Evolutionary conservation across 2,888 invertebrate species (phyloP), one percentile per base, ranked within the genome.

Genomic region (Oligia latruncula): DNA sequence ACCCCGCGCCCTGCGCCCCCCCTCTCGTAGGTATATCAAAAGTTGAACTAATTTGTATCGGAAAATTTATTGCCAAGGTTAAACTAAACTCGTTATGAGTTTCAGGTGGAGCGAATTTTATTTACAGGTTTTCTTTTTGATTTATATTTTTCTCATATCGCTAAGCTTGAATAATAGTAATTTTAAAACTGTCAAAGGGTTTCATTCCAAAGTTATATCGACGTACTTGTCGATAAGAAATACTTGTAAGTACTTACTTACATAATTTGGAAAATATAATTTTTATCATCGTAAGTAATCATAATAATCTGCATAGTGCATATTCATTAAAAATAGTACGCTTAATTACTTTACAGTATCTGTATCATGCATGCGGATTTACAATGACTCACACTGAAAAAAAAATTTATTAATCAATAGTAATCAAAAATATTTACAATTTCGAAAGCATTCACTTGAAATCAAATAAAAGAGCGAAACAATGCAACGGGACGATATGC

Each of bases 81-180:
- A 95, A 93, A 95, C 93, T 94, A 95, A 96, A 95, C 96, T 96
- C 94, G 95, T 96, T 96, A 95, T 92, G 94, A 95, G 92, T 95
- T 95, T 93, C 93, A 94, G 94, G 93, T 93, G 93, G 90, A 90
- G 89, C 91, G 92, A 92, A 92, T 94, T 94, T 94, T 95, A 95
- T 95, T 95, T 93, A 93, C 91, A 94, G 93, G 88, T 93, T 92
- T 88, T 90, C 85, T 87, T 90, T 88, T 92, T 95, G 95, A 96
- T 96, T 96, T 95, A 95, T 94, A 89, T 90, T 90, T 91, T 89
- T 83, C 86, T 87, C 77, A 80, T 84, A 84, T 84, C 86, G 86
- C 73, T 84, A 77, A 88, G 83, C 84, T 79, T 77, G 74, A 82
- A 87, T 83, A 80, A 78, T 78, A 81, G 82, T 80, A 78, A 78